These are phyloP conservation scores for Nipponacmea schrenckii DNA, from an alignment of 2,888 invertebrate species.

Conservation along the genomic window DNA sequence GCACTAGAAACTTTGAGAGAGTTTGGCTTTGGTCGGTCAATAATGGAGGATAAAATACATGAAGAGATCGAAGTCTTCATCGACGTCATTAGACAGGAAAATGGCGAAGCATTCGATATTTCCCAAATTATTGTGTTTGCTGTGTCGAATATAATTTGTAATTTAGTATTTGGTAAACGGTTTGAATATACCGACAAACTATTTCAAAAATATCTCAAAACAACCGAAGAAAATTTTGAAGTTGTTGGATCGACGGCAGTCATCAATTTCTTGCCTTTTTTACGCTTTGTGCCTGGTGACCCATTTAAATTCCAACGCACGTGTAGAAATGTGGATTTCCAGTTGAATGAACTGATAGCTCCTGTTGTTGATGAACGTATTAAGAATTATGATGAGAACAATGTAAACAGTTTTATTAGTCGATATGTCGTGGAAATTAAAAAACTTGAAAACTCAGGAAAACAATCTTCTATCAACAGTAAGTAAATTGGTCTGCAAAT, in stretches of 20 bases:
- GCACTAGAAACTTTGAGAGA: conserved; percentile 16
- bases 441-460: conserved; percentile 19
- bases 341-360: conserved; percentile 19
- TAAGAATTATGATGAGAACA: conserved; percentile 30
- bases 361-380: conserved; percentile 25
- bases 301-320: conserved; percentile 30
- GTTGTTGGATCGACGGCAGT: neutral
- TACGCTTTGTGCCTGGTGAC: conserved; percentile 40
- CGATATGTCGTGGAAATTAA: conserved; percentile 36
- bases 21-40: conserved; percentile 17
- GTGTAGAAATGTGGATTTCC: conserved; percentile 10
- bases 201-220: conserved; percentile 17
- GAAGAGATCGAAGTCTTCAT: conserved; percentile 18
- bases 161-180: conserved; percentile 17
- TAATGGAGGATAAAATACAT: conserved; percentile 20
- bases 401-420: conserved; percentile 38
- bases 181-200: conserved; percentile 21
- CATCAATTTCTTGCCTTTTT: conserved; percentile 28
- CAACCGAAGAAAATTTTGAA: conserved; percentile 12
- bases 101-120: conserved; percentile 11
- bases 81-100: conserved; percentile 1
- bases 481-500: neutral
- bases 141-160: conserved; percentile 23
- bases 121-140: neutral
- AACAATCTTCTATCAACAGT: conserved; percentile 27